phyloP scores from a whole-genome alignment of 2,113 vertebrate genomes.

The Thomomys bottae region DNA sequence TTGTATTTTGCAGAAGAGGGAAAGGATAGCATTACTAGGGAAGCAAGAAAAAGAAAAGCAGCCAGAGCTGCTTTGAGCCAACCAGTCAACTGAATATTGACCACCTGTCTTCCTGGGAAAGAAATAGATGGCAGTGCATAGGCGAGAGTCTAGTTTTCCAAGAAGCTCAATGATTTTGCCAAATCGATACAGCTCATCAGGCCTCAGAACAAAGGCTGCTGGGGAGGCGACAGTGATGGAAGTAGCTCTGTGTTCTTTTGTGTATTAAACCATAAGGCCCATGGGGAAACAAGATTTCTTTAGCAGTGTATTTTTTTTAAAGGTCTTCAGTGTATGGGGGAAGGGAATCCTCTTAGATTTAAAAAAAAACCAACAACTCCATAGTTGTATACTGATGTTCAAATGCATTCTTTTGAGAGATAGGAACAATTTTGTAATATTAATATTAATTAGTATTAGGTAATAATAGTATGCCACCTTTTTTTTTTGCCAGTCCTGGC shows the following conservation, averaged over 20 bases:
- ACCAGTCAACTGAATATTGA: slow-evolving; percentile 87
- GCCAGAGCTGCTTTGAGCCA: slow-evolving; percentile 84
- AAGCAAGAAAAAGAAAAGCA: slow-evolving; percentile 82
- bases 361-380: slow-evolving; percentile 48
- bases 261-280: slow-evolving; percentile 82
- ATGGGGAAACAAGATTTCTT: slow-evolving; percentile 75
- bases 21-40: slow-evolving; percentile 77
- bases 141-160: slow-evolving; percentile 89
- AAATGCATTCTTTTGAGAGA: slow-evolving; percentile 48
- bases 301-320: slow-evolving; percentile 64
- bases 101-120: slow-evolving; percentile 88
- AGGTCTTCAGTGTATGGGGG: slow-evolving; percentile 54
- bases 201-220: slow-evolving; percentile 87
- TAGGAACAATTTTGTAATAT: background rate
- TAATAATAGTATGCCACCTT: no score
- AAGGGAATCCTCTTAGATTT: slow-evolving; percentile 44
- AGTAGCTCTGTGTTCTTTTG: slow-evolving; percentile 84
- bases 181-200: slow-evolving; percentile 89
- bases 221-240: slow-evolving; percentile 86
- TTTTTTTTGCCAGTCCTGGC: no score
- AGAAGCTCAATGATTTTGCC: slow-evolving; percentile 88
- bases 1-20: slow-evolving; percentile 72
- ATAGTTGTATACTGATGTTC: slow-evolving; percentile 49
- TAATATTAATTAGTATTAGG: no score
- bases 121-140: slow-evolving; percentile 88